Conservation (phyloP, 2,797 vertebrate genomes). For the Cirrhinus molitorella region DNA sequence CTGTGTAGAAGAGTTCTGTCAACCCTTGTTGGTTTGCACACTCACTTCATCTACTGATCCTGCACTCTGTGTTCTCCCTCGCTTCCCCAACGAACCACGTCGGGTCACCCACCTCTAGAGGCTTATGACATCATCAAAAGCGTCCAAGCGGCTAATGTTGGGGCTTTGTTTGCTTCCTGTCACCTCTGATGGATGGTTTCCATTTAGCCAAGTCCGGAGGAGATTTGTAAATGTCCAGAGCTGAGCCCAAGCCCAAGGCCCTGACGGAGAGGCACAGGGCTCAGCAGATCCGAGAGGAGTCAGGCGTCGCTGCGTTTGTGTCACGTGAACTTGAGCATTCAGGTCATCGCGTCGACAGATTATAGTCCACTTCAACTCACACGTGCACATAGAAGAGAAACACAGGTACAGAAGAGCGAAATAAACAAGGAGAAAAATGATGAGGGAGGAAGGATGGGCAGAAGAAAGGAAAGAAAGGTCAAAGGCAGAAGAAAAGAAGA, state of each 20-base stretch:
- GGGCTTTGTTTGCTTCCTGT: constrained; percentile 51
- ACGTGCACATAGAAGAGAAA: not conserved
- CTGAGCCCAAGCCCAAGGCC: not conserved
- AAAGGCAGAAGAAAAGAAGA: not conserved
- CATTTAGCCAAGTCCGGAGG: constrained; percentile 55
- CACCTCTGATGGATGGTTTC: constrained; percentile 62
- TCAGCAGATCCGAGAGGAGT: constrained; percentile 13
- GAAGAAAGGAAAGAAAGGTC: not conserved
- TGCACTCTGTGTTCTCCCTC: not conserved
- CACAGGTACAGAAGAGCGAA: constrained; percentile 13
- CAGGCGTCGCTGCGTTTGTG: not conserved
- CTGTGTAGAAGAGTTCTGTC: not conserved
- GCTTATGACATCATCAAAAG: constrained; percentile 61
- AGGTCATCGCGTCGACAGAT: constrained; percentile 38
- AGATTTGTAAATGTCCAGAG: constrained; percentile 60
- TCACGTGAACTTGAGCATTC: constrained; percentile 10
- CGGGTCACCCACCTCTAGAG: constrained; percentile 4
- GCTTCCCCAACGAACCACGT: not conserved
- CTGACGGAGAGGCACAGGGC: constrained; percentile 47
- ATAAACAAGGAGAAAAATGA: constrained; percentile 42
- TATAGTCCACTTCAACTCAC: constrained; percentile 12
- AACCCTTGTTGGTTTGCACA: not conserved
- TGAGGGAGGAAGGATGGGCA: constrained; percentile 11
- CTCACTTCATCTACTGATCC: not conserved
- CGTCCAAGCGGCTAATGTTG: constrained; percentile 32